These are phyloP conservation scores for Oryctolagus cuniculus DNA, from an alignment of 2,113 vertebrate species.

Conservation along the genomic window DNA sequence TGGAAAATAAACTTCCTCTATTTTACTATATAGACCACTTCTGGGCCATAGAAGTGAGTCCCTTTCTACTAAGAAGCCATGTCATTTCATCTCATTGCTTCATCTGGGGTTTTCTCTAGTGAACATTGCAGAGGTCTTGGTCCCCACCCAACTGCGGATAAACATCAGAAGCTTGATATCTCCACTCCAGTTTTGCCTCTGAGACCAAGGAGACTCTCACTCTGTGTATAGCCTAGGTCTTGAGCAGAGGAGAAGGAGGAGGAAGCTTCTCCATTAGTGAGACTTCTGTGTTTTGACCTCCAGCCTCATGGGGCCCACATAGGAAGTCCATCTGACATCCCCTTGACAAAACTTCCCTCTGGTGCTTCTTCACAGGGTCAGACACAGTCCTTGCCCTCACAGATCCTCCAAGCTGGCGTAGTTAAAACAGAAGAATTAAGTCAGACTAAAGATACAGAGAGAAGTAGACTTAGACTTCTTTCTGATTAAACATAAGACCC, in stretches of 20 bases:
- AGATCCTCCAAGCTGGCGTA: neutral
- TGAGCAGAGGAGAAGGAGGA: neutral
- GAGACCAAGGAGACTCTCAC: neutral
- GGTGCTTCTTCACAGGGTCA: neutral
- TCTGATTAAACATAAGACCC: neutral
- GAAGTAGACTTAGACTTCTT: neutral
- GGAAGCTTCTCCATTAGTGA: neutral
- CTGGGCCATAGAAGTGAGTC: neutral
- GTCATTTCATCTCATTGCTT: neutral
- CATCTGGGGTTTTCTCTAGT: neutral
- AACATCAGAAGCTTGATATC: neutral
- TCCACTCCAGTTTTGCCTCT: neutral
- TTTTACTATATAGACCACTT: neutral
- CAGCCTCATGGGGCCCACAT: neutral
- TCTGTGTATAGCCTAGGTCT: too few species aligned
- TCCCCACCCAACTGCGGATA: neutral
- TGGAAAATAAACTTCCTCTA: slow-evolving; percentile 23
- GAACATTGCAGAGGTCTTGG: neutral
- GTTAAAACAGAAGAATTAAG: neutral
- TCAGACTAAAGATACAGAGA: neutral
- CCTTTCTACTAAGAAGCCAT: neutral
- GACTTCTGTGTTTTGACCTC: neutral
- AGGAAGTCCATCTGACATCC: neutral
- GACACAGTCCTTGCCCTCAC: neutral
- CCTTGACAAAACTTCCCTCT: neutral